Base-by-base conservation (phyloP, 2,797 vertebrate genomes). In the Danio jaintianensis region DNA sequence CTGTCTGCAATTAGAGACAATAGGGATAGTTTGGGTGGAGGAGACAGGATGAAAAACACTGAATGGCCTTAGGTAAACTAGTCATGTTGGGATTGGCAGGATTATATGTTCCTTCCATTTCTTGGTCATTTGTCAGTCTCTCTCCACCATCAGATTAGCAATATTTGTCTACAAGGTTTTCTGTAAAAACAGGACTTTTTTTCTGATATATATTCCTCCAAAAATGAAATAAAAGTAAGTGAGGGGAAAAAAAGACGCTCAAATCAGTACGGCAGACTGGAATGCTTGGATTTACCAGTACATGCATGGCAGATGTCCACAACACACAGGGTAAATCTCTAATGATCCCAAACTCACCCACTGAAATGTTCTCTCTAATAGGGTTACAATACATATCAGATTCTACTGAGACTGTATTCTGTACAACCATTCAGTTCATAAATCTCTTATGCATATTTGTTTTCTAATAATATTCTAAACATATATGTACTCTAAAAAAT, bases 271-370 rank as follows among this genome's bases (percentile, higher is more conserved):
- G 1, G 18, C 0, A 40, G 15, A 16, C 48, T 42, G 48, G 12
- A 53, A 75, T 64, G 59, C 40, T 48, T 62, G 36, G 18, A 63
- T 64, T 53, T 53, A 75, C 42, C 59, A 40, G 58, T 11, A 75
- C 7, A 61, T 5, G 0, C 59, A 22, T 63, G 29, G 43, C 43
- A 48, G 64, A 59, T 22, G 29, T 78, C 55, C 66, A 69, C 53
- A 70, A 50, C 42, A 77, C 61, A 11, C 29, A 78, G 5, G 0
- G 15, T 42, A 55, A 64, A 64, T 53, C 48, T 20, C 11, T n/a
- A 42, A 29, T 8, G 5, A 29, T 29, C 29, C 29, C 29, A 29
- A 29, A 29, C 29, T 29, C n/a, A n/a, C n/a, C n/a, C n/a, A n/a
- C n/a, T n/a, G n/a, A n/a, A n/a, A n/a, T n/a, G n/a, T n/a, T n/a